Percentiles rank a stretch among this genome's conserved stretches.
Conservation (phyloP, 2,797 vertebrate species). For the Pterois miles region DNA sequence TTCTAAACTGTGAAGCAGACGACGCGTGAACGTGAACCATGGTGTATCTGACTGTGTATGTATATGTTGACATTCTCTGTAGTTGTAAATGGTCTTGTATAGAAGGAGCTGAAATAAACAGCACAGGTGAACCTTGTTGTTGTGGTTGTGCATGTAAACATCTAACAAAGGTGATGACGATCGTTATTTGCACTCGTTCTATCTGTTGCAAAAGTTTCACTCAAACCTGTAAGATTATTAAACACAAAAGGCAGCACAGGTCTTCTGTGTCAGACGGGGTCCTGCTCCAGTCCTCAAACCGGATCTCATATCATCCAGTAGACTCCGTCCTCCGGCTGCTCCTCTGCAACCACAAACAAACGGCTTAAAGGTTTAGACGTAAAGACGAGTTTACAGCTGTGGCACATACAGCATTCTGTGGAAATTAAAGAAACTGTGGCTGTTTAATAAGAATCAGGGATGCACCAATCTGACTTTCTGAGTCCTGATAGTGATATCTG, state of each 20-base stretch:
- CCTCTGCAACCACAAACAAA: conserved; percentile 59
- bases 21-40: conserved; percentile 18
- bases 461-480: no score
- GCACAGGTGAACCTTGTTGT: conserved; percentile 1
- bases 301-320: conserved; percentile 59
- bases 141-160: background rate
- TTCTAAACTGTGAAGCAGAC: conserved; percentile 61
- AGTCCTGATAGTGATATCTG: no score
- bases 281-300: conserved; percentile 21
- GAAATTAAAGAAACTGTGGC: background rate
- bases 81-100: conserved; percentile 27
- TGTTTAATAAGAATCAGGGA: no score
- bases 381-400: background rate
- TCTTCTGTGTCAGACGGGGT: background rate
- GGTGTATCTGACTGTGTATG: conserved; percentile 7
- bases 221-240: background rate
- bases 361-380: background rate
- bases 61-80: conserved; percentile 32
- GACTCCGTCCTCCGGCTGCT: conserved; percentile 22
- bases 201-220: background rate
- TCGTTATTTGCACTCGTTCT: no score
- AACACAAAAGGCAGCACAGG: background rate
- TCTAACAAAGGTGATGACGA: no score
- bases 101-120: conserved; percentile 59
- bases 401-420: background rate